Evolutionary conservation across 2,888 invertebrate species (phyloP).

Genomic region (Ennomos fuscantarius): DNA sequence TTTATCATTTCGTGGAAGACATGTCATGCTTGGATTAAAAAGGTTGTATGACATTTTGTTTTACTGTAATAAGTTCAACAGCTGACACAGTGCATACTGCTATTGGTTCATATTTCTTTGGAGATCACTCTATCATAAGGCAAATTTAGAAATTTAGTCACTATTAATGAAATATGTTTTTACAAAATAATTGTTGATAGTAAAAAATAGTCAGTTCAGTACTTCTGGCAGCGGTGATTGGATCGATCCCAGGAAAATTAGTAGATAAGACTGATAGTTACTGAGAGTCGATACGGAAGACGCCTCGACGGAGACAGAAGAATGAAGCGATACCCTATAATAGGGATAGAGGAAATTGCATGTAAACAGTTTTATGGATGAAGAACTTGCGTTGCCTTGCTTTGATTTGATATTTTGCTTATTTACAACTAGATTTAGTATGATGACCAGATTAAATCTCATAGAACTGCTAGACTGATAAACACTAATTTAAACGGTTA

Average conservation of each 20-base stretch:
- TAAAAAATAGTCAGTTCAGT: constrained; percentile 5
- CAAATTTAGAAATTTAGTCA: too few species aligned
- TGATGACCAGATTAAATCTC: not conserved
- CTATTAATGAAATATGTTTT: too few species aligned
- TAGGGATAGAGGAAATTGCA: constrained; percentile 23
- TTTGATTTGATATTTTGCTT: not conserved
- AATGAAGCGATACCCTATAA: constrained; percentile 12
- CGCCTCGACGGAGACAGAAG: constrained; percentile 20
- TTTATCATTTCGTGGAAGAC: constrained; percentile 14
- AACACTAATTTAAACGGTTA: too few species aligned
- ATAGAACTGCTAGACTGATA: too few species aligned
- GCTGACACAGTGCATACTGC: too few species aligned
- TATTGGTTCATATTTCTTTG: too few species aligned
- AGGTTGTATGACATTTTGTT: constrained; percentile 1
- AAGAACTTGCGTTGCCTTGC: not conserved
- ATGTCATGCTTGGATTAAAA: constrained; percentile 6
- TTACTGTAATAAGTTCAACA: not conserved
- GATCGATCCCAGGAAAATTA: constrained; percentile 21
- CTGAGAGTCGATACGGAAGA: constrained; percentile 15
- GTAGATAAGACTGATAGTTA: constrained; percentile 2
- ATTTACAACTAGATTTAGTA: not conserved
- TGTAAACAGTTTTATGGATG: constrained; percentile 12
- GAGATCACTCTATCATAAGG: too few species aligned
- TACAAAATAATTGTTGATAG: not conserved
- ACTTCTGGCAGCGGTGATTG: constrained; percentile 22